Evolutionary conservation across 2,888 invertebrate species (phyloP).

Genomic region (Apamea crenata): DNA sequence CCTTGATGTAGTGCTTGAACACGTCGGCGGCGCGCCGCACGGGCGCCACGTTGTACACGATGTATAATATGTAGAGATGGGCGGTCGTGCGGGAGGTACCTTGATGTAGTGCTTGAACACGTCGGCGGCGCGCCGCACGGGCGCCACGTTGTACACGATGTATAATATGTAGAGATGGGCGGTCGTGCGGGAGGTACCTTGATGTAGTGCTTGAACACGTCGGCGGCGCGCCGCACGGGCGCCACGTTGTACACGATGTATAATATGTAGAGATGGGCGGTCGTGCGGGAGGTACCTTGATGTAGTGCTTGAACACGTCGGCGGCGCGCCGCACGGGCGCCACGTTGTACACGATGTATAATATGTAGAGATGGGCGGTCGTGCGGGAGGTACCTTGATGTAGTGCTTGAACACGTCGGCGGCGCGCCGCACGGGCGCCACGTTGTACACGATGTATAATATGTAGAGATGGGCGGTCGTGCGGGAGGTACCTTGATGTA

Average conservation of each 20-base stretch:
- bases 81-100: conserved; percentile 82
- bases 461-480: too few species aligned
- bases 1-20: conserved; percentile 99
- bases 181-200: conserved; percentile 90
- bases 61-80: conserved; percentile 71
- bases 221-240: conserved; percentile 97
- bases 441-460: conserved; percentile 97
- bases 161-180: too few species aligned
- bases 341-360: conserved; percentile 98
- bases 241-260: conserved; percentile 99
- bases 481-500: conserved; percentile 94
- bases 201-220: conserved; percentile 99
- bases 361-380: too few species aligned
- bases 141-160: conserved; percentile 99
- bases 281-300: conserved; percentile 91
- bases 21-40: conserved; percentile 98
- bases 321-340: conserved; percentile 97
- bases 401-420: conserved; percentile 99
- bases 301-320: conserved; percentile 99
- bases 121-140: conserved; percentile 97
- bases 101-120: conserved; percentile 99
- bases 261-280: too few species aligned
- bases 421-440: conserved; percentile 97
- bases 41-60: conserved; percentile 99
- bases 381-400: conserved; percentile 92